Percentiles rank a stretch among this genome's conserved stretches.
Conservation (phyloP, 2,113 vertebrate genomes). For the Pycnonotus jocosus region DNA sequence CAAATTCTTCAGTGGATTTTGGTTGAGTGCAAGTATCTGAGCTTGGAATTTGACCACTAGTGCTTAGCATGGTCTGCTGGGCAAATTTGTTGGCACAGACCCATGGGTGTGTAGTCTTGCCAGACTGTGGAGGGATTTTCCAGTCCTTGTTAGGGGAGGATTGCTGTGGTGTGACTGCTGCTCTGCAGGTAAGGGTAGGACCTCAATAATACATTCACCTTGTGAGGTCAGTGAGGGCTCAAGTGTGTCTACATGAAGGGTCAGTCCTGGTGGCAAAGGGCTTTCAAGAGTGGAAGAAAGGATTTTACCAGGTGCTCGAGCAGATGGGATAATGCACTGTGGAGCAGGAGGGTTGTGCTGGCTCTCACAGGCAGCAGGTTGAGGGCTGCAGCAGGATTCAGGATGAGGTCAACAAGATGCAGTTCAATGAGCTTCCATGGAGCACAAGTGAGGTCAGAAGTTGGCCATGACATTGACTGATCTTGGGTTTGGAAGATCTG, state of each 20-base stretch:
- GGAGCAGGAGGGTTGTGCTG: neutral
- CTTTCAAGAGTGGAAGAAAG: neutral
- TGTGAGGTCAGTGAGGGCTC: neutral
- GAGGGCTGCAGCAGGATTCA: neutral
- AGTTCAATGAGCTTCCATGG: neutral
- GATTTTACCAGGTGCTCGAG: neutral
- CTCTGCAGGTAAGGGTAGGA: neutral
- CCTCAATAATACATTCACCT: neutral
- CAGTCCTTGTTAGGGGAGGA: neutral
- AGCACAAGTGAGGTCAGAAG: neutral
- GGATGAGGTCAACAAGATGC: neutral
- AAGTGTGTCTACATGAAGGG: fast-evolving
- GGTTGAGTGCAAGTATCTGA: neutral
- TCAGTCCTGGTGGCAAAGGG: neutral
- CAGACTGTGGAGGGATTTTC: constrained; percentile 22
- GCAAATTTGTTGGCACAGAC: neutral
- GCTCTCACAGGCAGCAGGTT: neutral
- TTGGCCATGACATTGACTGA: neutral
- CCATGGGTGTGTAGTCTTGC: neutral
- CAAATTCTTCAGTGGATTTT: neutral
- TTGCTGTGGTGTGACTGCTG: neutral
- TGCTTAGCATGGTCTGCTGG: constrained; percentile 11
- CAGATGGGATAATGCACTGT: fast-evolving
- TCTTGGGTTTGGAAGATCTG: neutral
- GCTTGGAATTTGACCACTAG: constrained; percentile 6